A percentile compares a stretch with the other conserved stretches of the same genome.
Evolutionary conservation across 2,888 invertebrate species (phyloP).

Genomic region (Dolomedes plantarius): DNA sequence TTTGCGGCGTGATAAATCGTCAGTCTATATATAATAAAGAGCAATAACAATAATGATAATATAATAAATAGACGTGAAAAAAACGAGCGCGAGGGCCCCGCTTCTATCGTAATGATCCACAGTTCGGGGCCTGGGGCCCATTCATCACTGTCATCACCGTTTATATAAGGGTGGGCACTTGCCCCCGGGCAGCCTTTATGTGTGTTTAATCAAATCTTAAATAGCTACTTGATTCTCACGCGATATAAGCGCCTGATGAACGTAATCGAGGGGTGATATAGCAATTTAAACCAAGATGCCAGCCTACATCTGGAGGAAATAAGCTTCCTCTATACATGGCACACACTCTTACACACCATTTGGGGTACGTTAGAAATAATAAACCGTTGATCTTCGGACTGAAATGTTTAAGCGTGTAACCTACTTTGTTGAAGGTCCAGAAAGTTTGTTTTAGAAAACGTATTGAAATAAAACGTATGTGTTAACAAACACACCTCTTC

Average conservation of each 20-base stretch:
- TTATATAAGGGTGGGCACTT: constrained; percentile 65
- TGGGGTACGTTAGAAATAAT: too few relatives aligned
- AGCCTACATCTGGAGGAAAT: too few relatives aligned
- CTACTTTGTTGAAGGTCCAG: too few relatives aligned
- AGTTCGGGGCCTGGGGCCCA: constrained; percentile 22
- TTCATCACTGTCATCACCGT: constrained; percentile 62
- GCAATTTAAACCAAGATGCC: too few relatives aligned
- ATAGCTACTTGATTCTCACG: constrained; percentile 71
- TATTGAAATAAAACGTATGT: too few relatives aligned
- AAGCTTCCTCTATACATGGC: too few relatives aligned
- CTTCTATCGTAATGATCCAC: constrained; percentile 47
- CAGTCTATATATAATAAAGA: constrained; percentile 60
- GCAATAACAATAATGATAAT: constrained; percentile 68
- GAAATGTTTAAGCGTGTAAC: too few relatives aligned
- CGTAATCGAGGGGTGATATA: constrained; percentile 36
- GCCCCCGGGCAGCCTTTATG: constrained; percentile 48
- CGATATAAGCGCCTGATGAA: constrained; percentile 24
- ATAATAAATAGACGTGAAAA: constrained; percentile 55
- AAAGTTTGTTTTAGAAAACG: too few relatives aligned
- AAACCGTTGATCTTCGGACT: too few relatives aligned
- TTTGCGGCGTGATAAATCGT: constrained; percentile 63
- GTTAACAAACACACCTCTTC: too few relatives aligned
- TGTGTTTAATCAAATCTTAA: constrained; percentile 72
- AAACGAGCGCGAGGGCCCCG: neutral
- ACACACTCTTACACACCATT: too few relatives aligned